A percentile compares a stretch with the other conserved stretches of the same genome.
phyloP scores from a whole-genome alignment of 2,113 vertebrate genomes.

The Gorsachius goisagi region DNA sequence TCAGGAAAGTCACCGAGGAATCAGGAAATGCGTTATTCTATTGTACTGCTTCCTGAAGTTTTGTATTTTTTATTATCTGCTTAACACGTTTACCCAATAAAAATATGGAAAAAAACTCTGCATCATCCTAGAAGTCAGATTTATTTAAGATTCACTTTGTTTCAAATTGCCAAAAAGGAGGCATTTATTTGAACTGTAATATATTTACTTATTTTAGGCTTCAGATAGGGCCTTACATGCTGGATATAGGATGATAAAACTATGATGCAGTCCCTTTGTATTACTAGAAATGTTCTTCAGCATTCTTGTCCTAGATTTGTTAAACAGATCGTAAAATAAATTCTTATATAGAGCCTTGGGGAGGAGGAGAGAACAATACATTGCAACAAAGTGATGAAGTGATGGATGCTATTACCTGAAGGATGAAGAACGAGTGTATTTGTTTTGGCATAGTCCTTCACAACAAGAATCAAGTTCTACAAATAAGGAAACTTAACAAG shows the following conservation, averaged over 20 bases:
- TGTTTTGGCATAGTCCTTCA: neutral
- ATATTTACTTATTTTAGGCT: neutral
- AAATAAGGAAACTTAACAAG: neutral
- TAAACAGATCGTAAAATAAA: neutral
- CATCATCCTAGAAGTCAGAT: neutral
- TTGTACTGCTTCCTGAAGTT: neutral
- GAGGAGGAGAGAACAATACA: neutral
- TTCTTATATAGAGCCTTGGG: neutral
- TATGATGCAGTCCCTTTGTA: neutral
- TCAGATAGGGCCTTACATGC: neutral
- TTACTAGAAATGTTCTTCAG: neutral
- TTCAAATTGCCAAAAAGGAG: neutral
- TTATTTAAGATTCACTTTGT: neutral
- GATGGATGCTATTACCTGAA: neutral
- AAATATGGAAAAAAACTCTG: neutral
- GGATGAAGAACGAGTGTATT: accelerated
- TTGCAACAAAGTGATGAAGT: neutral
- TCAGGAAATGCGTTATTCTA: neutral
- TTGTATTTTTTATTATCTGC: neutral
- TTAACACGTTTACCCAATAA: neutral
- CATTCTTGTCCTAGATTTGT: neutral
- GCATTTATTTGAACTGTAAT: neutral
- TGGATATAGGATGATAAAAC: neutral
- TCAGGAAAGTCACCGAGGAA: neutral
- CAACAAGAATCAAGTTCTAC: neutral